These are phyloP conservation scores for Bucorvus abyssinicus DNA, from an alignment of 2,797 vertebrate genomes.

Conservation along the genomic window DNA sequence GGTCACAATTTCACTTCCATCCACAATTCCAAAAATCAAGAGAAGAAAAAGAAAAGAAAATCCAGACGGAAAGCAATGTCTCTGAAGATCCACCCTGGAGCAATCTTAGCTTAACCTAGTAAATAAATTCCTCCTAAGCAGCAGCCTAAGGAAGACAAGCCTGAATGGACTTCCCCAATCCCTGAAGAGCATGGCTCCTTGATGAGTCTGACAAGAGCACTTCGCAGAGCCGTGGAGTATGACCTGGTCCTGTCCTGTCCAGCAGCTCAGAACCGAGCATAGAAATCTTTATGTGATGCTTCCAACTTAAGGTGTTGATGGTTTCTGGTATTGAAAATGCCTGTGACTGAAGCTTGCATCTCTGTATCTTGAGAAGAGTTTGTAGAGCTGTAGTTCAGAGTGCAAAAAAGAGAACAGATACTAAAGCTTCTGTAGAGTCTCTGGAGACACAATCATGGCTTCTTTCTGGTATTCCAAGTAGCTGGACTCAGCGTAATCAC, in stretches of 20 bases:
- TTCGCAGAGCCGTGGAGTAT: background rate
- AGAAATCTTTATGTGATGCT: background rate
- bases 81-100: background rate
- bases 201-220: background rate
- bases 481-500: background rate
- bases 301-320: background rate
- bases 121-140: background rate
- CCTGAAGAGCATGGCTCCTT: fast-evolving
- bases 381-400: background rate
- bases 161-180: background rate
- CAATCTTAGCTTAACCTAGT: background rate
- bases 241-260: background rate
- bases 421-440: background rate
- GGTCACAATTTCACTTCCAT: background rate
- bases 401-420: background rate
- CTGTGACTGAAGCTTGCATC: background rate
- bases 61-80: background rate
- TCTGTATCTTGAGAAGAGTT: background rate
- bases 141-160: background rate
- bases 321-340: background rate
- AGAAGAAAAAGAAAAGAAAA: background rate
- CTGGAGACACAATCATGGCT: background rate
- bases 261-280: background rate
- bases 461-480: background rate
- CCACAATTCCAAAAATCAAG: background rate